phyloP scores from a whole-genome alignment of 2,113 vertebrate genomes.

The Rhynchomys soricoides region DNA sequence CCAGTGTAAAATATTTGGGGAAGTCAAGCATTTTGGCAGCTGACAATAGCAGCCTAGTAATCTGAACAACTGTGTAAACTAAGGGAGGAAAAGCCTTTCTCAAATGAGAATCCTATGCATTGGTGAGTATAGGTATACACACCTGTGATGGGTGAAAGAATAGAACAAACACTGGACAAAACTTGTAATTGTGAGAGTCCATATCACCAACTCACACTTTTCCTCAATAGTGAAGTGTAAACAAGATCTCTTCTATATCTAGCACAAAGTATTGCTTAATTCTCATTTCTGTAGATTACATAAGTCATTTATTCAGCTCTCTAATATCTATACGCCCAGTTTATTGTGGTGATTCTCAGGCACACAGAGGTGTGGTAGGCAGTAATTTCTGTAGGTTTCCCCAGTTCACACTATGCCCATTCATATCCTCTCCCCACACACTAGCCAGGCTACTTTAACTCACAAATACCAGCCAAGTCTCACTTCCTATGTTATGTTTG shows the following conservation, averaged over 20 bases:
- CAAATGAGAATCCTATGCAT: slow-evolving; percentile 23
- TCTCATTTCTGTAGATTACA: not conserved
- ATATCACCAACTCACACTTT: not conserved
- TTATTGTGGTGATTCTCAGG: not conserved
- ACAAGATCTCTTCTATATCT: not conserved
- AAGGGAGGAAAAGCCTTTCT: not conserved
- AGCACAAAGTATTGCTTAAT: not conserved
- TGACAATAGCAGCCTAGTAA: slow-evolving; percentile 30
- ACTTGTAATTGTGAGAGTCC: slow-evolving; percentile 21
- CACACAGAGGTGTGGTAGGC: not conserved
- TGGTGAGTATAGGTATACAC: not conserved
- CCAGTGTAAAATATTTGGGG: slow-evolving; percentile 17
- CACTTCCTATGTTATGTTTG: not conserved
- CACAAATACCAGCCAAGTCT: not conserved
- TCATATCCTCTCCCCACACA: not conserved
- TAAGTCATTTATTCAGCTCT: not conserved
- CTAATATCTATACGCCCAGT: not conserved
- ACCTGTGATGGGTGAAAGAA: not conserved
- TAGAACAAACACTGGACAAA: not conserved
- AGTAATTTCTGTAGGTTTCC: not conserved
- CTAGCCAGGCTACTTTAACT: not conserved
- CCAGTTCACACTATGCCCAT: not conserved
- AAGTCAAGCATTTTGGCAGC: slow-evolving; percentile 55
- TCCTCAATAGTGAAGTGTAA: not conserved
- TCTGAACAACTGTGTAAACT: not conserved